Percentiles rank a stretch among this genome's conserved stretches.
Conservation (phyloP, 1,140 invertebrate species). For the Caerostris extrusa region DNA sequence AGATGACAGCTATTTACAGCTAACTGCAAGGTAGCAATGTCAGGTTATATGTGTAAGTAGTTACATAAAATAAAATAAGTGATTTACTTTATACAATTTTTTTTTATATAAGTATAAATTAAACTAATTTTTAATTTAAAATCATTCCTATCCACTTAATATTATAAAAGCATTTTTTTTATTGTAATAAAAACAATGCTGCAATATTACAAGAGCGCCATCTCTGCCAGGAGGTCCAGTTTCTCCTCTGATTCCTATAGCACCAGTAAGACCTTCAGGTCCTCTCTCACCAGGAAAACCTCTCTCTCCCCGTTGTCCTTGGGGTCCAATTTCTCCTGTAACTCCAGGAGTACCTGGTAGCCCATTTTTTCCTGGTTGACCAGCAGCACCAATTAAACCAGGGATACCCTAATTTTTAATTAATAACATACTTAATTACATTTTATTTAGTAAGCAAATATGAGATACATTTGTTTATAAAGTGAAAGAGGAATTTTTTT, state of each 20-base stretch:
- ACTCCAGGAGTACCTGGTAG: conserved; percentile 87
- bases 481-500: no score
- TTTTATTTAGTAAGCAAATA: no score
- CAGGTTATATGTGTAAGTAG: no score
- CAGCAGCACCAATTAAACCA: conserved; percentile 86
- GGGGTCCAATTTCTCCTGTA: conserved; percentile 83
- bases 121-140: background rate
- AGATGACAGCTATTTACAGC: no score
- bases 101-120: background rate
- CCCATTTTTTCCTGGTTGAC: conserved; percentile 89
- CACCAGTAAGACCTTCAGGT: conserved; percentile 83
- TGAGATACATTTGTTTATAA: no score
- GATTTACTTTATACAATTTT: no score
- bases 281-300: conserved; percentile 84
- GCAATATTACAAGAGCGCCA: conserved; percentile 85
- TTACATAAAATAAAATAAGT: no score
- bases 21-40: no score
- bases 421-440: no score
- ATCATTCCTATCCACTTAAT: no score
- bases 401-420: conserved; percentile 86
- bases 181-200: conserved; percentile 47
- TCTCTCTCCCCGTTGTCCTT: conserved; percentile 88
- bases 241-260: conserved; percentile 87
- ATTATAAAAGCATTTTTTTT: background rate
- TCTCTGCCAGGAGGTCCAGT: conserved; percentile 87